Evolutionary conservation across 2,797 vertebrate species (phyloP).

Genomic region (Falco rusticolus): DNA sequence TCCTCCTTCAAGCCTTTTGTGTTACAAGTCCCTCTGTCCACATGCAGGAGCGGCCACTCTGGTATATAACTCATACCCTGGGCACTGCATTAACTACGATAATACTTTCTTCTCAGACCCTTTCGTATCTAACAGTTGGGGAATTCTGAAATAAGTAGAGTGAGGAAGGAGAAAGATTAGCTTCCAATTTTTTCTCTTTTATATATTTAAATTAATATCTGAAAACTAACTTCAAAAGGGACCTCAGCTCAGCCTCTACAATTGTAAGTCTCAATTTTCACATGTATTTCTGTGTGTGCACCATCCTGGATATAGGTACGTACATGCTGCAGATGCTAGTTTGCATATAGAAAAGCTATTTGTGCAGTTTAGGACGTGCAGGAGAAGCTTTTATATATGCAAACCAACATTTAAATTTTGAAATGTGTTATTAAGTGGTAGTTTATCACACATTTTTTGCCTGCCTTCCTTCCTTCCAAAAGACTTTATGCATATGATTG

Average conservation of each 20-base stretch:
- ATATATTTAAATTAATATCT: not conserved
- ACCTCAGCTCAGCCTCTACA: not conserved
- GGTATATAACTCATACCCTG: not conserved
- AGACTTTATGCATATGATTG: not conserved
- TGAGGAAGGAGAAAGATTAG: not conserved
- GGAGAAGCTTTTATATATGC: conserved; percentile 22
- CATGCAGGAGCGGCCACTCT: not conserved
- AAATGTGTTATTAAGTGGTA: conserved; percentile 44
- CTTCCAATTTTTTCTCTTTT: not conserved
- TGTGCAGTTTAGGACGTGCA: not conserved
- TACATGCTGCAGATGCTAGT: not conserved
- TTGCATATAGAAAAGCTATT: conserved; percentile 28
- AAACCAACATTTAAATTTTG: conserved; percentile 14
- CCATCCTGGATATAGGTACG: not conserved
- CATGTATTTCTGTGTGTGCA: not conserved
- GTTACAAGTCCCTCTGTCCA: conserved; percentile 3
- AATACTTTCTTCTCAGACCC: not conserved
- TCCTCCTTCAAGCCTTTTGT: conserved; percentile 15
- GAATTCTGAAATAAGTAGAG: not conserved
- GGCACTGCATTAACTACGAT: not conserved
- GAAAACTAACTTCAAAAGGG: not conserved
- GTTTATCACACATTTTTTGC: conserved; percentile 10
- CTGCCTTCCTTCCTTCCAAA: conserved; percentile 8
- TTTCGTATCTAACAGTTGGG: not conserved
- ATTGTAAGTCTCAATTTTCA: not conserved